Evolutionary conservation across 2,888 invertebrate genomes (phyloP), one percentile per base, ranked within the genome.

Genomic region (Acholoe squamosa): DNA sequence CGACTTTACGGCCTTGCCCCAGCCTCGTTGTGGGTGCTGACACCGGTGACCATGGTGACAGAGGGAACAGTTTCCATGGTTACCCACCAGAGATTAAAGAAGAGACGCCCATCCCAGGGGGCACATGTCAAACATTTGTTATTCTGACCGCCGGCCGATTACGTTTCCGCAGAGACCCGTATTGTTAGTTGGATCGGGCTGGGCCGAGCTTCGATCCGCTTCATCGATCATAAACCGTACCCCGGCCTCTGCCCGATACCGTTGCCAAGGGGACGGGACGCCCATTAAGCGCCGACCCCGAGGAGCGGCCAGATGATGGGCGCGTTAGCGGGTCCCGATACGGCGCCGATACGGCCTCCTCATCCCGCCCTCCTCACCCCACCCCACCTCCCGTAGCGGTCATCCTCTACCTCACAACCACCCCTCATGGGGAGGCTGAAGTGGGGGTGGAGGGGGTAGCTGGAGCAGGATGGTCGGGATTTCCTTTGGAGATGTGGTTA

Each of bases 21-120:
- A 12, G 80, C 34, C 80, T 80, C 80, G 80, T 80, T 86, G 16
- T 54, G 56, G 52, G 86, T 28, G 54, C 56, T 54, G 86, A 86
- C 86, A 52, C 86, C 86, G 56, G 86, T 86, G 86, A 86, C 86
- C 86, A 76, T 77, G 77, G 89, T 43, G 77, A 67, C 52, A 76
- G 67, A 31, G 51, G 67, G 25, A 89, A 34, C 89, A 52, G 89
- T 89, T 89, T 76, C 76, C 89, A 89, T 76, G 89, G 89, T 89
- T 67, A 89, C 89, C 52, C 76, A 86, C 86, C 86, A 86, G 86
- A 86, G 86, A 86, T 86, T 86, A 86, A 86, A 86, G 86, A 86
- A 86, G 22, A 52, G 86, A 25, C 86, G 31, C 19, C 16, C 25
- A 7, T 56, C 86, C 86, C 86, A 28, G 31, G 86, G 86, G 86